phyloP scores from a whole-genome alignment of 2,113 vertebrate genomes.

The Terrapene triunguis region DNA sequence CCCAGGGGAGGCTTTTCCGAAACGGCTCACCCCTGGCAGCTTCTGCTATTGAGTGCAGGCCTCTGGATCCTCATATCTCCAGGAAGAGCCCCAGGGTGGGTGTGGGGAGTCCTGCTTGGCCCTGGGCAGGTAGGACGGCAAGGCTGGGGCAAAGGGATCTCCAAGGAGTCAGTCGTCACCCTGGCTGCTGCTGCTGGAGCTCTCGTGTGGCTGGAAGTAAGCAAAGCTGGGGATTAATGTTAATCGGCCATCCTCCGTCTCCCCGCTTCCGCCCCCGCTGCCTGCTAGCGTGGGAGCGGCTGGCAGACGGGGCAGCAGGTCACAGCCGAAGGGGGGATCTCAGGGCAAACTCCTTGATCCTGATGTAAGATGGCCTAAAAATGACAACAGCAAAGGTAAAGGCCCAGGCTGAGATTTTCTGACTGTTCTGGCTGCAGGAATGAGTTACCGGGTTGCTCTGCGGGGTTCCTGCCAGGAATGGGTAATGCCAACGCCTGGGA shows the following conservation, averaged over 20 bases:
- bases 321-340: neutral
- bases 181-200: fast-evolving
- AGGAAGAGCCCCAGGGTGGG: neutral
- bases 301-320: neutral
- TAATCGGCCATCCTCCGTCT: neutral
- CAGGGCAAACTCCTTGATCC: neutral
- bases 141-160: fast-evolving
- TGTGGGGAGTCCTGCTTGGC: neutral
- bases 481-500: neutral
- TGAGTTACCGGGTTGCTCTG: fast-evolving
- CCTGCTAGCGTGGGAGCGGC: neutral
- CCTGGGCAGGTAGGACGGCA: neutral
- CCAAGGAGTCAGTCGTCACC: neutral
- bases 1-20: fast-evolving
- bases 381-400: neutral
- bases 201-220: neutral
- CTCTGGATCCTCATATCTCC: neutral
- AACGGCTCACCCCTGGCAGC: neutral
- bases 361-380: constrained; percentile 22
- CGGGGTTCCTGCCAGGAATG: no score
- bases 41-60: neutral
- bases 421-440: fast-evolving
- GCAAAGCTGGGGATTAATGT: constrained; percentile 2
- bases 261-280: neutral
- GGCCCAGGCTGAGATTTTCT: neutral